Conservation (phyloP, 1,140 invertebrate species). For the Bicyclus anynana region DNA sequence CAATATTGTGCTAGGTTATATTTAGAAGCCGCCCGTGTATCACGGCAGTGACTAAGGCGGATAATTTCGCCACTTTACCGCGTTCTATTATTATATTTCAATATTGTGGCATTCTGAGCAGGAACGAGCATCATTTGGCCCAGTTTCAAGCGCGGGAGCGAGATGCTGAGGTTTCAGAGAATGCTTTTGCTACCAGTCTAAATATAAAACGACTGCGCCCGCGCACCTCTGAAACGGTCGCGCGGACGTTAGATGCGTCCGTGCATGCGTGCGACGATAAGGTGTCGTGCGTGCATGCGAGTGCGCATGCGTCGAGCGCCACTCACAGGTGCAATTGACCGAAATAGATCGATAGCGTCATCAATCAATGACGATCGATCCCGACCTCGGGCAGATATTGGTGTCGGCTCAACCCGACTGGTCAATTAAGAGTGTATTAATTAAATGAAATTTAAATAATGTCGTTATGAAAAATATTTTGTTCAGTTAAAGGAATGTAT, state of each 20-base stretch:
- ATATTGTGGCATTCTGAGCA: conserved; percentile 72
- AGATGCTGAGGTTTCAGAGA: conserved; percentile 67
- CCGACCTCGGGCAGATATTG: conserved; percentile 12
- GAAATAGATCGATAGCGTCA: conserved; percentile 40
- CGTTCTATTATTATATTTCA: conserved; percentile 72
- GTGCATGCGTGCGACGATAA: conserved; percentile 1
- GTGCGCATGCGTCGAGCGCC: not conserved
- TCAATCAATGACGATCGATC: not conserved
- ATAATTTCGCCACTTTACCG: conserved; percentile 66
- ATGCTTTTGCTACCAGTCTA: conserved; percentile 64
- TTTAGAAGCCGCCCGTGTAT: conserved; percentile 50
- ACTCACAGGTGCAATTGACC: conserved; percentile 17
- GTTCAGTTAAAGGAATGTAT: no score
- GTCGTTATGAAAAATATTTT: no score
- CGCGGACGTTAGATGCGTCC: conserved; percentile 21
- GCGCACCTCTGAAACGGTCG: conserved; percentile 5
- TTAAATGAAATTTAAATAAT: no score
- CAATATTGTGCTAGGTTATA: conserved; percentile 56
- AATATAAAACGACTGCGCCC: conserved; percentile 52
- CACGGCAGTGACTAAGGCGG: conserved; percentile 59
- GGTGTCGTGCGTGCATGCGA: not conserved
- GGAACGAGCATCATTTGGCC: conserved; percentile 69
- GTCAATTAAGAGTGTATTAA: not conserved
- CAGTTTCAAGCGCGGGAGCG: conserved; percentile 72
- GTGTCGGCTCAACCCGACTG: not conserved